These are phyloP conservation scores for Tinea pellionella DNA, from an alignment of 2,888 invertebrate species.

Conservation along the genomic window DNA sequence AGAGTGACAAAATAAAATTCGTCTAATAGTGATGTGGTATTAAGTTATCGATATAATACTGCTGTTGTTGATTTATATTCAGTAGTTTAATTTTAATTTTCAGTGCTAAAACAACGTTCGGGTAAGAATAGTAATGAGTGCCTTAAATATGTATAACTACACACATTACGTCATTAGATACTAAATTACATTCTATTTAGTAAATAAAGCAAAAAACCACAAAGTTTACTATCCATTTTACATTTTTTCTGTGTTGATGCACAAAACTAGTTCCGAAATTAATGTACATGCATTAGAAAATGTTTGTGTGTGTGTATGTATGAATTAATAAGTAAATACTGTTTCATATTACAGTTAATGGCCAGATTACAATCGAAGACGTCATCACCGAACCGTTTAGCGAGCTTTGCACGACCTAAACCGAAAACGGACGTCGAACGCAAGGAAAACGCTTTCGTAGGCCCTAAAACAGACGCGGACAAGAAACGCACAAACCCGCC, in stretches of 20 bases:
- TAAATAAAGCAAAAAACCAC: too few species aligned
- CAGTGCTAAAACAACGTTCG: slow-evolving; percentile 49
- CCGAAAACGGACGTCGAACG: slow-evolving; percentile 52
- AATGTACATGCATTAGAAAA: not conserved
- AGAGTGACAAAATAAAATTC: too few species aligned
- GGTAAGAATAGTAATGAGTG: slow-evolving; percentile 48
- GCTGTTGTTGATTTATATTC: too few species aligned
- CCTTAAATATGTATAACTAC: not conserved
- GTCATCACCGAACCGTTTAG: slow-evolving; percentile 41
- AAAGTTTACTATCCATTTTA: too few species aligned
- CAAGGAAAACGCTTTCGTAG: slow-evolving; percentile 57
- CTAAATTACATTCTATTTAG: not conserved
- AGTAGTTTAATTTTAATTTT: slow-evolving; percentile 52
- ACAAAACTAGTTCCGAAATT: too few species aligned
- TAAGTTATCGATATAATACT: too few species aligned
- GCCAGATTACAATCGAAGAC: slow-evolving; percentile 53
- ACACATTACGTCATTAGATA: not conserved
- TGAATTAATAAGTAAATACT: not conserved
- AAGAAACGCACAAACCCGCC: slow-evolving; percentile 26
- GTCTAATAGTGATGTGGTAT: too few species aligned
- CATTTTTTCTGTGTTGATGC: too few species aligned
- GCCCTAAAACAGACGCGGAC: slow-evolving; percentile 44
- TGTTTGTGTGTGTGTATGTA: not conserved
- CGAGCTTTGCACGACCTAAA: slow-evolving; percentile 49
- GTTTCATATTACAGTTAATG: slow-evolving; percentile 25